Base-by-base conservation (phyloP, 2,113 vertebrate species). In the Xenopus laevis region DNA sequence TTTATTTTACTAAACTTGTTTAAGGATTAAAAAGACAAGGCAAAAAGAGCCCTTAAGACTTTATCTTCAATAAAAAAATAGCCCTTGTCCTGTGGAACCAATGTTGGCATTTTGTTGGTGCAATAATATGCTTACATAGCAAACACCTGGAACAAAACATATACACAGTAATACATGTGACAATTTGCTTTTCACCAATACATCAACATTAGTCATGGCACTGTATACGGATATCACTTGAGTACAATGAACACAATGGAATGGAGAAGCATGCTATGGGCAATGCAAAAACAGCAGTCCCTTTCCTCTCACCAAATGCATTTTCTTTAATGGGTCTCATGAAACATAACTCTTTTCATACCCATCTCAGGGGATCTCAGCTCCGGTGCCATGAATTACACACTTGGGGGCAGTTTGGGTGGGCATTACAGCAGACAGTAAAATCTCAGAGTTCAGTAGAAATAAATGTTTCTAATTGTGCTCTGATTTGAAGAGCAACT, bases 81-180 rank as follows among this genome's bases (percentile, higher is more conserved):
- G 27, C 73, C 11, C 21, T 60, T 27, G 45, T 75, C 59, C 73
- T 62, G 58, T 53, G 27, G 65, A 61, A 63, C 58, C 73, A 68
- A 75, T 68, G 72, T 60, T 74, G 72, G 53, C 53, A 60, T 65
- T 60, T 68, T 62, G 65, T 62, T 47, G 73, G 46, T 62, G 58
- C 59, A 75, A 69, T 68, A 62, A 68, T 52, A 75, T 55, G 73
- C 46, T 75, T 75, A 75, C 18, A 55, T 68, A 62, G 66, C 64
- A 74, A 74, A 61, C 7, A 75, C 65, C 65, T 75, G 65, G 44
- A 75, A 68, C 46, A 75, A 75, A 75, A 63, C 65, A 75, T 75
- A 75, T 55, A 69, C 61, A 74, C 71, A 65, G 53, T 74, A 59
- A 75, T 47, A 68, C 27, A 67, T 44, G 65, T 55, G 13, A 62